A percentile compares a stretch with the other conserved stretches of the same genome.
These are phyloP conservation scores for Leptodactylus fallax DNA, from an alignment of 2,797 vertebrate species.

Conservation along the genomic window DNA sequence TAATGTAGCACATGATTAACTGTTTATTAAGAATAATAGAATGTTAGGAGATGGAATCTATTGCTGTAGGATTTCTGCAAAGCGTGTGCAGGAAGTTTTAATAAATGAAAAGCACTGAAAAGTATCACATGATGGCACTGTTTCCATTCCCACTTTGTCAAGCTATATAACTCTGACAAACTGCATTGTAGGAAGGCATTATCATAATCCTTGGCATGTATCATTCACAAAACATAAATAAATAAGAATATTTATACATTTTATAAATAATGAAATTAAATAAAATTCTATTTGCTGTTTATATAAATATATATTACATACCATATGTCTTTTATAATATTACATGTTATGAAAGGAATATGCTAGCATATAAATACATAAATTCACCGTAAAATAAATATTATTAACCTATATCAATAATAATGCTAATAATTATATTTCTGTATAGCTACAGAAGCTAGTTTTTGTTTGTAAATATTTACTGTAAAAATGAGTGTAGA, in stretches of 20 bases:
- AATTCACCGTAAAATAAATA: background rate
- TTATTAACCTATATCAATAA: background rate
- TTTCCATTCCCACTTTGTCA: constrained; percentile 92
- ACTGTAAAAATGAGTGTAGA: background rate
- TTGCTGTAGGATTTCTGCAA: background rate
- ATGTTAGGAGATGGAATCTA: background rate
- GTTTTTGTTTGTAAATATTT: background rate
- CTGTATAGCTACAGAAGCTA: background rate
- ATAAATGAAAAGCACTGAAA: constrained; percentile 88
- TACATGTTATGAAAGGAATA: background rate
- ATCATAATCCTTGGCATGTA: constrained; percentile 71
- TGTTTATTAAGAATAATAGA: background rate
- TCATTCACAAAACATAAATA: constrained; percentile 72
- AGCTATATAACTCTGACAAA: constrained; percentile 76
- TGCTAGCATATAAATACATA: background rate
- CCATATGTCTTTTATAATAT: background rate
- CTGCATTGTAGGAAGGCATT: constrained; percentile 74
- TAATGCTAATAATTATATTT: background rate
- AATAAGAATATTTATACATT: background rate
- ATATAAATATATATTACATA: background rate
- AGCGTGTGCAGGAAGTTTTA: constrained; percentile 24
- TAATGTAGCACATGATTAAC: background rate
- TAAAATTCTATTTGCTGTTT: background rate
- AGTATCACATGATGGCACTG: constrained; percentile 99
- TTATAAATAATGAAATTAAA: background rate